These are phyloP conservation scores for Octonoba sinensis DNA, from an alignment of 2,888 invertebrate species.

Conservation along the genomic window DNA sequence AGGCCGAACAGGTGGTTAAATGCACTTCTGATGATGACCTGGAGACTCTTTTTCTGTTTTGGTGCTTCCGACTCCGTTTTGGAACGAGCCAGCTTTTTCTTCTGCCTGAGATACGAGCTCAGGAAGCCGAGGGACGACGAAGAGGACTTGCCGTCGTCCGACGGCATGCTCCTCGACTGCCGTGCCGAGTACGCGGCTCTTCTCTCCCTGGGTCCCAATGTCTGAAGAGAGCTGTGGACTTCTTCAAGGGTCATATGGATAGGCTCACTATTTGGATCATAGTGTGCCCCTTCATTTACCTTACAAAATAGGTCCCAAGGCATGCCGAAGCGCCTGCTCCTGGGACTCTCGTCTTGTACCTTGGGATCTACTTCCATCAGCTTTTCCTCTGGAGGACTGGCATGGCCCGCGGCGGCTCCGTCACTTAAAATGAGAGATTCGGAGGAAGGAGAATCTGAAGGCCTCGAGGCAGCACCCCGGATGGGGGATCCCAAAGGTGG, in stretches of 20 bases:
- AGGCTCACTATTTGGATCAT: conserved; percentile 77
- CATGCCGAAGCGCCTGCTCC: conserved; percentile 60
- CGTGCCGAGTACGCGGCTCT: conserved; percentile 35
- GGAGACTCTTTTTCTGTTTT: conserved; percentile 65
- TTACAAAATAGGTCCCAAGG: conserved; percentile 63
- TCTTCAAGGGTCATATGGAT: conserved; percentile 82
- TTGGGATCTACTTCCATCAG: conserved; percentile 29
- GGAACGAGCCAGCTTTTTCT: conserved; percentile 35
- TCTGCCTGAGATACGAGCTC: conserved; percentile 55
- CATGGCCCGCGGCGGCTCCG: conserved; percentile 20
- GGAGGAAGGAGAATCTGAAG: conserved; percentile 54
- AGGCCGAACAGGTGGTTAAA: conserved; percentile 66
- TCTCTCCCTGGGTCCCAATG: conserved; percentile 47
- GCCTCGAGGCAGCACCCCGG: conserved; percentile 47
- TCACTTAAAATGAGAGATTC: conserved; percentile 59
- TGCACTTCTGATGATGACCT: conserved; percentile 65
- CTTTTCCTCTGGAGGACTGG: conserved; percentile 26
- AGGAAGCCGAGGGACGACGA: conserved; percentile 47
- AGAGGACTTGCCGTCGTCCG: conserved; percentile 27
- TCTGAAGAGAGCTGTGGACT: conserved; percentile 66
- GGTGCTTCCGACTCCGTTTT: conserved; percentile 31
- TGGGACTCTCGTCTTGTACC: conserved; percentile 40
- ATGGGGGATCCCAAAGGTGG: conserved; percentile 52
- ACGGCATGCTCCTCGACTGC: conserved; percentile 48
- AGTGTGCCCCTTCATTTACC: conserved; percentile 47